Percentiles rank a stretch among this genome's conserved stretches.
phyloP scores from a whole-genome alignment of 2,113 vertebrate species.

The Irena cyanogastra region DNA sequence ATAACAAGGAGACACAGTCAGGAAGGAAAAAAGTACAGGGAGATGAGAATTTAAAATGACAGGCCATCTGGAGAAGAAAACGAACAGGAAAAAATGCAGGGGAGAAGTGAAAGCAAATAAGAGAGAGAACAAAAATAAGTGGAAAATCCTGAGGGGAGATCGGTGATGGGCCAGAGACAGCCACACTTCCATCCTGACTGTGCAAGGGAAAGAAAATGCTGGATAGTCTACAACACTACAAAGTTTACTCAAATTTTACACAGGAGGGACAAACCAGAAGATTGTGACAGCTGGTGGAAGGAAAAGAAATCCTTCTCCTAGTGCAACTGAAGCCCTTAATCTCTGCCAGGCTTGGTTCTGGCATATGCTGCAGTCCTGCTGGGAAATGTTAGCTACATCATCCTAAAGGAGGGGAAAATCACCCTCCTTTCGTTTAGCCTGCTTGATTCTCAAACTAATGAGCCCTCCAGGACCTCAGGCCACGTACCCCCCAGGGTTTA shows the following conservation, averaged over 20 bases:
- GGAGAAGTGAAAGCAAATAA: not conserved
- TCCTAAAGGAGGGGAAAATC: not conserved
- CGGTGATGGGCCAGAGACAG: not conserved
- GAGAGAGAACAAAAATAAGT: not conserved
- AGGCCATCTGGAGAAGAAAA: not conserved
- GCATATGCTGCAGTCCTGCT: not conserved
- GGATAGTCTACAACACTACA: not conserved
- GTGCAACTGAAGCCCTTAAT: not conserved
- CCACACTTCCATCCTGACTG: not conserved
- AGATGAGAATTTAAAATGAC: not conserved
- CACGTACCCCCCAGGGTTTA: not conserved
- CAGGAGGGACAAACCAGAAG: not conserved
- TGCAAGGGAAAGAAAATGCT: not conserved
- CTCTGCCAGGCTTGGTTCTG: not conserved
- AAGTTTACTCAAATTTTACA: not conserved
- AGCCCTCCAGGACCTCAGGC: not conserved
- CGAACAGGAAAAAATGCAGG: not conserved
- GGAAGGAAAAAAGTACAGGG: not conserved
- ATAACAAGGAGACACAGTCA: not conserved
- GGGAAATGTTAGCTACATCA: not conserved
- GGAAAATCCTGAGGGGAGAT: not conserved
- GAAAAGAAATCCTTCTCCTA: not conserved
- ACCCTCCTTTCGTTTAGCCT: not conserved
- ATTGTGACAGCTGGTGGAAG: not conserved
- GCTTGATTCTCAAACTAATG: not conserved